These are phyloP conservation scores for Macquaria australasica DNA, from an alignment of 2,113 vertebrate species.

Conservation along the genomic window DNA sequence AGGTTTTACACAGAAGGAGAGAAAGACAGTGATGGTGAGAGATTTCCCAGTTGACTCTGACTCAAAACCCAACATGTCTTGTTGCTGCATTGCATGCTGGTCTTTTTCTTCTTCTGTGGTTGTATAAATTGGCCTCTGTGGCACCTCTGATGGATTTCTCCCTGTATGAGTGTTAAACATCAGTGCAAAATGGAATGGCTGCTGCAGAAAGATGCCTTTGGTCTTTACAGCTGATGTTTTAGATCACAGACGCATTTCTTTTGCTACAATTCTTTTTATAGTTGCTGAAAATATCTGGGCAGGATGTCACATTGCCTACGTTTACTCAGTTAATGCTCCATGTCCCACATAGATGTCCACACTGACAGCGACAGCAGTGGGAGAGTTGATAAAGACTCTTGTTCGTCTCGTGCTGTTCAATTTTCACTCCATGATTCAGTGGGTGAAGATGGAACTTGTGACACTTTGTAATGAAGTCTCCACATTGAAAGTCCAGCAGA, in stretches of 20 bases:
- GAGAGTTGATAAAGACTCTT: neutral
- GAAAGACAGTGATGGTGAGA: neutral
- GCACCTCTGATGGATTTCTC: neutral
- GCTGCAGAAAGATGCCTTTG: neutral
- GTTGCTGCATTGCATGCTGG: neutral
- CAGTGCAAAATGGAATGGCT: neutral
- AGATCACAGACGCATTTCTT: neutral
- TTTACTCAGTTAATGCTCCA: neutral
- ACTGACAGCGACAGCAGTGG: neutral
- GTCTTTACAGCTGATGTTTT: neutral
- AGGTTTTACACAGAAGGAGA: conserved; percentile 12
- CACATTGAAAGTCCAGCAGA: neutral
- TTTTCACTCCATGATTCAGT: neutral
- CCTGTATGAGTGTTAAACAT: neutral
- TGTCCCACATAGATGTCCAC: neutral
- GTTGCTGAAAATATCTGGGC: conserved; percentile 9
- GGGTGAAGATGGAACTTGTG: neutral
- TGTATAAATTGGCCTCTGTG: conserved; percentile 8
- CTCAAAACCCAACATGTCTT: neutral
- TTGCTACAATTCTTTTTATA: neutral
- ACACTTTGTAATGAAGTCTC: neutral
- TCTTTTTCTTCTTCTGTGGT: neutral
- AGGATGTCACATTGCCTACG: neutral
- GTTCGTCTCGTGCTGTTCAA: neutral
- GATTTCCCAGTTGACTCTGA: conserved; percentile 20